phyloP scores from a whole-genome alignment of 2,113 vertebrate genomes.

The Takifugu bimaculatus region DNA sequence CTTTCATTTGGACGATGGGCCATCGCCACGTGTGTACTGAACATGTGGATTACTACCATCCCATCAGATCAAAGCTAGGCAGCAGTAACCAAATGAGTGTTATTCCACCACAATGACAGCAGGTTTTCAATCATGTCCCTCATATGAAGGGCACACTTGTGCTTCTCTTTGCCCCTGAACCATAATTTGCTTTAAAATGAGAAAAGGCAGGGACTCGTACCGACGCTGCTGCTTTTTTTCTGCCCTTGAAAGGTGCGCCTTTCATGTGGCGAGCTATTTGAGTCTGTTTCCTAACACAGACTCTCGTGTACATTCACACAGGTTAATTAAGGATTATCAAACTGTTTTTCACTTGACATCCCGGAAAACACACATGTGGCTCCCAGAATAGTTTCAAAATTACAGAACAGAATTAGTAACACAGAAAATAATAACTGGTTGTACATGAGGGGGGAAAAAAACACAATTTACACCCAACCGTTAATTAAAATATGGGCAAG shows the following conservation, averaged over 20 bases:
- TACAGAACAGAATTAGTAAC: too few species aligned
- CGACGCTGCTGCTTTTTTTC: constrained; percentile 88
- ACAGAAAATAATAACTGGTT: too few species aligned
- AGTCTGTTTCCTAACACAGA: constrained; percentile 40
- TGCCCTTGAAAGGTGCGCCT: constrained; percentile 85
- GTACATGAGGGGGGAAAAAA: too few species aligned
- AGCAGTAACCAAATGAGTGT: constrained; percentile 58
- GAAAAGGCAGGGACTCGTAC: constrained; percentile 88
- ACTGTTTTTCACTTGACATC: constrained; percentile 43
- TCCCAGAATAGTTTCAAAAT: too few species aligned
- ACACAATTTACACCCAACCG: too few species aligned
- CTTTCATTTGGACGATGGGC: too few species aligned
- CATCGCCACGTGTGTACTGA: too few species aligned
- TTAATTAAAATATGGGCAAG: constrained; percentile 55
- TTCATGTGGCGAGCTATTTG: constrained; percentile 72
- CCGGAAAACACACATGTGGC: too few species aligned
- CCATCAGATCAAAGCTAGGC: constrained; percentile 35
- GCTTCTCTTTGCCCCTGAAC: constrained; percentile 81
- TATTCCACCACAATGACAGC: constrained; percentile 70
- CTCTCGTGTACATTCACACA: constrained; percentile 12
- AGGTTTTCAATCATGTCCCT: constrained; percentile 78
- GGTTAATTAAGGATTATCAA: constrained; percentile 86
- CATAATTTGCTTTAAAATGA: constrained; percentile 96
- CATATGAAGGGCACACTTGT: constrained; percentile 80
- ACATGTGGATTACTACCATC: constrained; percentile 26